Evolutionary conservation across 1,140 invertebrate genomes (phyloP).

Genomic region (Diuraphis noxia): DNA sequence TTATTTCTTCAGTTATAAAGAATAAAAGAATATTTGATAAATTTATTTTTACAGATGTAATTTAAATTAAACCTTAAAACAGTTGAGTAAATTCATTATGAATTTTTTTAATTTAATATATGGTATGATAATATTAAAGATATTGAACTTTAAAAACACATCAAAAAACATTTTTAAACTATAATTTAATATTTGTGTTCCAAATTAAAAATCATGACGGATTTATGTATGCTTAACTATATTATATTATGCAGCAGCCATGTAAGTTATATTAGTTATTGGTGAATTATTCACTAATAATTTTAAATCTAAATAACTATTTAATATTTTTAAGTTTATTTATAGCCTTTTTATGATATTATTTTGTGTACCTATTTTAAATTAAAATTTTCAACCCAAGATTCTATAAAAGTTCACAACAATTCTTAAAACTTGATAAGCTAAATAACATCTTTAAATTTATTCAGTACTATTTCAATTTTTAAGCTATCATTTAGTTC

Average conservation of each 20-base stretch:
- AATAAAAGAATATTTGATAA: not conserved
- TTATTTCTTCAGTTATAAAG: not conserved
- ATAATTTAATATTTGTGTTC: not conserved
- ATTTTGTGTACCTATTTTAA: not conserved
- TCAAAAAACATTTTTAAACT: not conserved
- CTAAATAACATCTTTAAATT: not conserved
- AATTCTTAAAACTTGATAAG: conserved; percentile 16
- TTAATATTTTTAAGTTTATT: not conserved
- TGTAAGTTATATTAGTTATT: not conserved
- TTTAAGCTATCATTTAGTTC: not conserved
- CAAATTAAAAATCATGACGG: not conserved
- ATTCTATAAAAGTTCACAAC: not conserved
- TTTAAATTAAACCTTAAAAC: too few relatives aligned
- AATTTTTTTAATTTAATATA: not conserved
- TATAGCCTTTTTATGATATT: too few relatives aligned
- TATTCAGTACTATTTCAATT: not conserved
- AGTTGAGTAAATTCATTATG: not conserved
- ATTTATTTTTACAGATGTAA: not conserved
- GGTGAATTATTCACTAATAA: not conserved
- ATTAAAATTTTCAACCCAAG: not conserved
- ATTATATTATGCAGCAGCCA: not conserved
- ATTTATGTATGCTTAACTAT: not conserved
- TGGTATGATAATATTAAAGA: not conserved
- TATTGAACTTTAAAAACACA: not conserved
- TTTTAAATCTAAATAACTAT: not conserved